Base-by-base conservation (phyloP, 2,797 vertebrate species). In the Helostoma temminkii region DNA sequence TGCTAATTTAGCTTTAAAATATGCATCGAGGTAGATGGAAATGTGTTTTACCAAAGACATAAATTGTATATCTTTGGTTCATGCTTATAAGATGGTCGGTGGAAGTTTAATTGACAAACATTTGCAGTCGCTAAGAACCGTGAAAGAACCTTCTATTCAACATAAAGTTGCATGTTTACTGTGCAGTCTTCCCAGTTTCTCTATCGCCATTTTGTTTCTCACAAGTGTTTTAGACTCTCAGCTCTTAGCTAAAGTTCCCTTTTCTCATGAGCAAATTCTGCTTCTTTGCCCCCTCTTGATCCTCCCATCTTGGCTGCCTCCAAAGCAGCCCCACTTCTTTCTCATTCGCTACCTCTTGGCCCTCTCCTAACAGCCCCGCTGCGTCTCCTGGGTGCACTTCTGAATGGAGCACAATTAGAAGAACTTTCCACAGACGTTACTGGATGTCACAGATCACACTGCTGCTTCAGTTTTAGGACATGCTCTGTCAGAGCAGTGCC, bases 381-480 rank as follows among this genome's bases (percentile, higher is more conserved):
- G 56, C 2, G 43, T 76, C 85, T 74, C 76, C 19, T 22, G 66
- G 74, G 78, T 54, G n/a, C n/a, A 25, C 32, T 25, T 26, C 41
- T 4, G 72, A 82, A 73, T 24, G 26, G 42, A 62, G 63, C 66
- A 67, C 70, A 71, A 76, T 78, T 57, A 80, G 59, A 41, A 41
- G 49, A 82, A 84, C 85, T 75, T 79, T 75, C 46, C 71, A 32
- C 50, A 36, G 71, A 54, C 69, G 9, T 60, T 60, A 21, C 34
- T 10, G 5, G 46, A 59, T 65, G 81, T 81, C 74, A 69, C 30
- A 53, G 47, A 58, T 76, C 66, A 28, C 26, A 2, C 26, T 16
- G 18, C 54, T 32, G 28, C 64, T 68, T 54, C 47, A 54, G 49
- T 52, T 76, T 49, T 24, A 36, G 25, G 71, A 81, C 76, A 45